phyloP scores from a whole-genome alignment of 1,140 invertebrate genomes.

The Drosophila trapezifrons region DNA sequence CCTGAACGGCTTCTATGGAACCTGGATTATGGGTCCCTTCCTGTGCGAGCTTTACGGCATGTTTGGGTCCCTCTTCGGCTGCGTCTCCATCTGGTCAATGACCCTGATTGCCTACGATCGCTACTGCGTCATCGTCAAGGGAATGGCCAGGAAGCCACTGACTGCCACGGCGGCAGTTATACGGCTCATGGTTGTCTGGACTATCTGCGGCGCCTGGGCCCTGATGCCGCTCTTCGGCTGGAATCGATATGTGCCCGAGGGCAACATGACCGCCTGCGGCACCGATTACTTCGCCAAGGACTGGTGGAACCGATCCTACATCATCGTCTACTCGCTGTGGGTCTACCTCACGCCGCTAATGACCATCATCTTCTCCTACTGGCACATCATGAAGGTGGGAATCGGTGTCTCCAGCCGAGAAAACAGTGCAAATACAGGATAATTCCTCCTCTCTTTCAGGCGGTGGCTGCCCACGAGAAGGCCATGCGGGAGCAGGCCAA shows the following conservation, averaged over 20 bases:
- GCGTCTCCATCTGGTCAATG: constrained; percentile 93
- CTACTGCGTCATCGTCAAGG: constrained; percentile 94
- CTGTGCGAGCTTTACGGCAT: constrained; percentile 92
- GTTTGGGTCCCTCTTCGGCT: constrained; percentile 91
- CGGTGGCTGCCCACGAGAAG: constrained; percentile 89
- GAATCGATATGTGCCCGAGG: constrained; percentile 92
- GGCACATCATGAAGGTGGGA: constrained; percentile 88
- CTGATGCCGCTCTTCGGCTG: constrained; percentile 91
- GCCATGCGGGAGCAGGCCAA: constrained; percentile 89
- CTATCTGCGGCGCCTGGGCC: constrained; percentile 88
- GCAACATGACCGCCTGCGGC: constrained; percentile 92
- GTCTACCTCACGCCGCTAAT: constrained; percentile 88
- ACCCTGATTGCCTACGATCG: constrained; percentile 92
- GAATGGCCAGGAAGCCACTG: constrained; percentile 89
- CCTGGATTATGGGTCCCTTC: constrained; percentile 89
- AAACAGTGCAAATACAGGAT: neutral
- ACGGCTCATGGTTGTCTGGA: constrained; percentile 89
- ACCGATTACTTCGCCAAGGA: constrained; percentile 90
- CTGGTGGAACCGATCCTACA: constrained; percentile 87
- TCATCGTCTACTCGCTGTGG: constrained; percentile 87
- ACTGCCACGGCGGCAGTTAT: constrained; percentile 88
- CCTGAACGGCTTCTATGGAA: constrained; percentile 91
- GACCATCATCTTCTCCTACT: constrained; percentile 90
- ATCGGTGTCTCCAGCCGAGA: neutral
- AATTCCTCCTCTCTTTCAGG: constrained; percentile 69